Conservation (phyloP, 92 coral and sea anemone genomes). For the Porites rus region DNA sequence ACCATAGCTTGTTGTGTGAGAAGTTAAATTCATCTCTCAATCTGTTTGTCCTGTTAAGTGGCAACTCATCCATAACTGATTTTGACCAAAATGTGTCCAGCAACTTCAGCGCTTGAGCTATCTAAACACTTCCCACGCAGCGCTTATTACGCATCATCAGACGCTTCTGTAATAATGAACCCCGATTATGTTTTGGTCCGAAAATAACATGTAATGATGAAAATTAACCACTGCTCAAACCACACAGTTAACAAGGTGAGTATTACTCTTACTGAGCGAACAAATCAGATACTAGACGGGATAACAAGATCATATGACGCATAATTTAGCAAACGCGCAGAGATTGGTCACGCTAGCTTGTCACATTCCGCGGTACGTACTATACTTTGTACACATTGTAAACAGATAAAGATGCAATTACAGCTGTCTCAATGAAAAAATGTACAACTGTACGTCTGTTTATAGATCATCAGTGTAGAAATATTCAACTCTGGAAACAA, state of each 20-base stretch:
- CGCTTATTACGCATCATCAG: too few species aligned
- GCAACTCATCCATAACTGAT: background rate
- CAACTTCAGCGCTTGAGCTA: background rate
- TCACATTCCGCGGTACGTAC: conserved; percentile 12
- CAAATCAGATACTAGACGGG: conserved; percentile 10
- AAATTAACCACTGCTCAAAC: too few species aligned
- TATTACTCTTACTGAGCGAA: background rate
- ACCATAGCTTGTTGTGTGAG: too few species aligned
- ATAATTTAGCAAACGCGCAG: background rate
- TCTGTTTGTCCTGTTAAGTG: background rate
- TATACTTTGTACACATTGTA: background rate
- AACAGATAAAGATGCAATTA: conserved; percentile 21
- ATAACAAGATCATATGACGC: conserved; percentile 24
- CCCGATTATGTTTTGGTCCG: too few species aligned
- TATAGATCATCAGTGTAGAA: conserved; percentile 30
- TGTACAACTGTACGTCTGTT: conserved; percentile 13
- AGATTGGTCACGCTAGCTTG: conserved; percentile 13
- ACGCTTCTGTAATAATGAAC: too few species aligned
- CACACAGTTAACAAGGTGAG: too few species aligned
- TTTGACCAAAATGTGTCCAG: background rate
- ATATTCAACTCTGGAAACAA: conserved; percentile 22
- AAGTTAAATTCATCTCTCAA: too few species aligned
- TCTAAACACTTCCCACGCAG: too few species aligned
- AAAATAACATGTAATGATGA: too few species aligned
- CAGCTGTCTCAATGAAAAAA: conserved; percentile 12